Conservation (phyloP, 2,888 invertebrate species). For the Argynnis bischoffii region DNA sequence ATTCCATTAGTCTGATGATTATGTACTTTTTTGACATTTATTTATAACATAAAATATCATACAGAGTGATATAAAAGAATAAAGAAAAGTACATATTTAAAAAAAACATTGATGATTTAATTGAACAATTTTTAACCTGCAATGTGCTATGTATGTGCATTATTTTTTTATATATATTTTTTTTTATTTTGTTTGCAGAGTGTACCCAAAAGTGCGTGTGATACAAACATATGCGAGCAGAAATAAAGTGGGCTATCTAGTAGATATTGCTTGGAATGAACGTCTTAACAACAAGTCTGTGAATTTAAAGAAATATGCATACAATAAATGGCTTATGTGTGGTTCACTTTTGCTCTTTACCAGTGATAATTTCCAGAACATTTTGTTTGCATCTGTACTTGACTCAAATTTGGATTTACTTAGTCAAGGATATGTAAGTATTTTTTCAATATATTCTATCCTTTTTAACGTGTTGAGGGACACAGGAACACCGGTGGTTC, state of each 20-base stretch:
- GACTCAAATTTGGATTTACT: slow-evolving; percentile 72
- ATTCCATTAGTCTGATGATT: too few species aligned
- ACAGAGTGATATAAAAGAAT: background rate
- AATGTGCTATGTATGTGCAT: background rate
- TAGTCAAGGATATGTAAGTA: slow-evolving; percentile 80
- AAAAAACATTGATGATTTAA: too few species aligned
- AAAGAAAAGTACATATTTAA: background rate
- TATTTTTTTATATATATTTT: slow-evolving; percentile 5
- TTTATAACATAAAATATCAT: background rate
- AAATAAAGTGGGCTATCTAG: slow-evolving; percentile 69
- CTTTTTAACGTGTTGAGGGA: too few species aligned
- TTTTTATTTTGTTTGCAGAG: slow-evolving; percentile 51
- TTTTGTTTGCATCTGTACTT: slow-evolving; percentile 86
- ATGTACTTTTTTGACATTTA: too few species aligned
- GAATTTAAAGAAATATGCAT: slow-evolving; percentile 53
- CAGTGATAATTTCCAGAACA: slow-evolving; percentile 84
- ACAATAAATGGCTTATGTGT: slow-evolving; percentile 83
- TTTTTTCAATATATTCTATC: slow-evolving; percentile 28
- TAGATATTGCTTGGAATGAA: slow-evolving; percentile 66
- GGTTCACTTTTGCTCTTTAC: slow-evolving; percentile 90
- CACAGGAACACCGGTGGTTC: too few species aligned
- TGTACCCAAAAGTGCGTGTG: slow-evolving; percentile 75
- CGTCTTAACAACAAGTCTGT: slow-evolving; percentile 47
- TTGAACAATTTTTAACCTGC: background rate
- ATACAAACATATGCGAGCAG: slow-evolving; percentile 63